Evolutionary conservation across 1,140 invertebrate genomes (phyloP).

Genomic region (Macrobrachium rosenbergii): DNA sequence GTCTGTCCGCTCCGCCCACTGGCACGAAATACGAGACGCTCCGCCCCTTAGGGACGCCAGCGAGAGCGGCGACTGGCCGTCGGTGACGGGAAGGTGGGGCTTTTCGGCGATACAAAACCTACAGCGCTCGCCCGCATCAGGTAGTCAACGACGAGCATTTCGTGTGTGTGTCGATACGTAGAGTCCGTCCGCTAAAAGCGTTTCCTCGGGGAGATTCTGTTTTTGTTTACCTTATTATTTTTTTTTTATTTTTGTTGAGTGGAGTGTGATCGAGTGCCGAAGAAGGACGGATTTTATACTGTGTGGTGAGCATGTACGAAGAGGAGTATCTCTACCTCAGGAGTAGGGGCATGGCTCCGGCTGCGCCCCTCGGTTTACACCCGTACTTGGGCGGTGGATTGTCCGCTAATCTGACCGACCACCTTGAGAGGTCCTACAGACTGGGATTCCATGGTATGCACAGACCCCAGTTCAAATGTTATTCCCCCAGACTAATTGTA

Average conservation of each 20-base stretch:
- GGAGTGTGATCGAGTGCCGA: slow-evolving; percentile 40
- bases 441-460: slow-evolving; percentile 60
- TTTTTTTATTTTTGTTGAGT: slow-evolving; percentile 23
- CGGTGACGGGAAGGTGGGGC: slow-evolving; percentile 25
- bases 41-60: neutral
- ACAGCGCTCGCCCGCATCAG: slow-evolving; percentile 30
- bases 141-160: slow-evolving; percentile 49
- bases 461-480: neutral
- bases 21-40: neutral
- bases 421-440: slow-evolving; percentile 60
- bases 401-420: slow-evolving; percentile 62
- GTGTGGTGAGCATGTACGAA: slow-evolving; percentile 62
- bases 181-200: too few relatives aligned
- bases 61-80: slow-evolving; percentile 3
- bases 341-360: slow-evolving; percentile 55
- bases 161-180: neutral
- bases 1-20: neutral
- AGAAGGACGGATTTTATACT: slow-evolving; percentile 4
- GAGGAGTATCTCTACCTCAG: slow-evolving; percentile 58
- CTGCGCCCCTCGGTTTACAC: slow-evolving; percentile 43
- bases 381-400: slow-evolving; percentile 52
- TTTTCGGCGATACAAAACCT: slow-evolving; percentile 43
- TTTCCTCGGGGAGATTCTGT: too few relatives aligned
- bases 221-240: too few relatives aligned
- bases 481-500: neutral